These are phyloP conservation scores for Solenopsis invicta DNA, from an alignment of 1,140 invertebrate species.

Conservation along the genomic window DNA sequence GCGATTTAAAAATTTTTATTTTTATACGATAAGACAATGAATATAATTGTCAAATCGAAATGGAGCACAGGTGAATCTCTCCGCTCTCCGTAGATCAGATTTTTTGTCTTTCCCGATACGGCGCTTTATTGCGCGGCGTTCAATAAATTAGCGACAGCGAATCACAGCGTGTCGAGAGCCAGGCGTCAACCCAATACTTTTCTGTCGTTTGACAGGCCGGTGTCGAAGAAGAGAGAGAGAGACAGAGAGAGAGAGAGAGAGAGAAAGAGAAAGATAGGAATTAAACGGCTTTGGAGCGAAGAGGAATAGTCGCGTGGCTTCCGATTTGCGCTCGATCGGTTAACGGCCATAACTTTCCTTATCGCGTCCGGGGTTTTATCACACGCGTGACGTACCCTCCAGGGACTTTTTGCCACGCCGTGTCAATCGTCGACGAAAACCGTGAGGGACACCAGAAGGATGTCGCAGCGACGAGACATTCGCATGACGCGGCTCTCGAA, in stretches of 20 bases:
- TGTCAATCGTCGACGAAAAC: conserved; percentile 50
- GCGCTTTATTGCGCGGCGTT: conserved; percentile 40
- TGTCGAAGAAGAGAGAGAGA: conserved; percentile 26
- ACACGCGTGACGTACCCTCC: conserved; percentile 54
- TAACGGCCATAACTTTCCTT: conserved; percentile 63
- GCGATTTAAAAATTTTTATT: neutral
- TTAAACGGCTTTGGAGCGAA: conserved; percentile 57
- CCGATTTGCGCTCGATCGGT: conserved; percentile 46
- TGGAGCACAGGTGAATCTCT: conserved; percentile 12
- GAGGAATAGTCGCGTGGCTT: conserved; percentile 54
- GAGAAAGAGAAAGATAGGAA: too few relatives aligned
- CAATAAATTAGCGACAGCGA: conserved; percentile 50
- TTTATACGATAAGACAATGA: neutral
- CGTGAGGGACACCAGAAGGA: conserved; percentile 33
- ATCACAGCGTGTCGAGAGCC: conserved; percentile 47
- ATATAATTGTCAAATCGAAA: conserved; percentile 11
- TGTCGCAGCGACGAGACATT: conserved; percentile 39
- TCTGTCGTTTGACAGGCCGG: conserved; percentile 24
- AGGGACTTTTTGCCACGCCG: conserved; percentile 46
- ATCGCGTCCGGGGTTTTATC: conserved; percentile 51
- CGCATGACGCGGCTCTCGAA: conserved; percentile 22
- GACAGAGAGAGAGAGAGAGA: too few relatives aligned
- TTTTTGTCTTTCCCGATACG: conserved; percentile 18
- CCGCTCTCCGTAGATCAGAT: neutral
- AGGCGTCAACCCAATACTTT: conserved; percentile 54